These are phyloP conservation scores for Podocnemis expansa DNA, from an alignment of 2,113 vertebrate genomes.

Conservation along the genomic window DNA sequence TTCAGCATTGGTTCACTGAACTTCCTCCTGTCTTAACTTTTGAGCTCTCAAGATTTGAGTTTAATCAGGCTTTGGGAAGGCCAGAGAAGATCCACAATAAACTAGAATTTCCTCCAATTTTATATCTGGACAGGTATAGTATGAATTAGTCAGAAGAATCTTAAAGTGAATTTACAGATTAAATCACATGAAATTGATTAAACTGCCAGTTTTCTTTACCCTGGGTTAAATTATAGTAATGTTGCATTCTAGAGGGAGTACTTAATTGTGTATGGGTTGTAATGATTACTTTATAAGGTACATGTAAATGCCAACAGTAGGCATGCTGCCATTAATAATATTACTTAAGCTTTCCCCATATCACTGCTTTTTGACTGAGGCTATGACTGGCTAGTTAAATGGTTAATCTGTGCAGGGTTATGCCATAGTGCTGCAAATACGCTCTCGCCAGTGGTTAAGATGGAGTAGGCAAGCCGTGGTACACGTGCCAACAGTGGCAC, in stretches of 20 bases:
- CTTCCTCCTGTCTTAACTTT: constrained; percentile 98
- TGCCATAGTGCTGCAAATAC: neutral
- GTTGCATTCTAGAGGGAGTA: neutral
- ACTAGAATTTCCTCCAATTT: constrained; percentile 95
- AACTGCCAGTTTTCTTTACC: neutral
- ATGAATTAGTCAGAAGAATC: constrained; percentile 8
- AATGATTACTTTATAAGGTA: neutral
- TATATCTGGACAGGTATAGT: constrained; percentile 96
- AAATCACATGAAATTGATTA: neutral
- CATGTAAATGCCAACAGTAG: neutral
- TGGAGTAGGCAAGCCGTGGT: too few relatives aligned
- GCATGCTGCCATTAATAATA: neutral
- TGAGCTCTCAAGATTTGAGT: constrained; percentile 97
- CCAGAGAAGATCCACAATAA: constrained; percentile 99
- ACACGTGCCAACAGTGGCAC: too few relatives aligned
- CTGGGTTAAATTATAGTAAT: neutral
- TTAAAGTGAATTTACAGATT: neutral
- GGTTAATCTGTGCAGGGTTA: neutral
- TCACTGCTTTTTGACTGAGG: neutral
- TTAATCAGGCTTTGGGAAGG: constrained; percentile 96
- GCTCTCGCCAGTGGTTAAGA: neutral
- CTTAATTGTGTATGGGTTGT: neutral
- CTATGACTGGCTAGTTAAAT: neutral
- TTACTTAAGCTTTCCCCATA: neutral
- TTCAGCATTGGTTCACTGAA: constrained; percentile 97